A percentile compares a stretch with the other conserved stretches of the same genome.
These are phyloP conservation scores for Philereme transversata DNA, from an alignment of 2,888 invertebrate genomes.

Conservation along the genomic window DNA sequence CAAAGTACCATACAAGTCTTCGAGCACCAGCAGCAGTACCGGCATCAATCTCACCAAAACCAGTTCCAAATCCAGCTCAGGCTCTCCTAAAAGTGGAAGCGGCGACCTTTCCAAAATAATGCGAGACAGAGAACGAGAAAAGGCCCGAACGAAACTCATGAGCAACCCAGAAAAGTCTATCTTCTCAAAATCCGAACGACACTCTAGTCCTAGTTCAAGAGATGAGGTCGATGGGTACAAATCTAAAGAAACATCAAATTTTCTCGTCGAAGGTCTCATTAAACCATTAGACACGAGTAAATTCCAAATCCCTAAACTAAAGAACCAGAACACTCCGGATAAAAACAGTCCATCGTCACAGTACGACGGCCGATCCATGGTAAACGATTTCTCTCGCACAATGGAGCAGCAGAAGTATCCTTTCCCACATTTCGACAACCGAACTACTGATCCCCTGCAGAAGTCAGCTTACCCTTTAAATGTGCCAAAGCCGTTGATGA, in stretches of 20 bases:
- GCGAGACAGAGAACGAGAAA: slow-evolving; percentile 85
- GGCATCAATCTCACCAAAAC: slow-evolving; percentile 79
- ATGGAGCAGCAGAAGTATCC: slow-evolving; percentile 75
- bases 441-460: slow-evolving; percentile 66
- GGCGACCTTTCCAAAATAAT: slow-evolving; percentile 83
- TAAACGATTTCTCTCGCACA: slow-evolving; percentile 73
- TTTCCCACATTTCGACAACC: slow-evolving; percentile 73
- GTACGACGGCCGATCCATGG: slow-evolving; percentile 72
- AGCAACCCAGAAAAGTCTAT: slow-evolving; percentile 86
- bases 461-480: slow-evolving; percentile 75
- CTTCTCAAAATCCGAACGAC: slow-evolving; percentile 85
- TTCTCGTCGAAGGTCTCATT: slow-evolving; percentile 89
- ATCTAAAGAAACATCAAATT: slow-evolving; percentile 84
- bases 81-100: slow-evolving; percentile 85
- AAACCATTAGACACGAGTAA: slow-evolving; percentile 91
- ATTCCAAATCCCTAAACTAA: slow-evolving; percentile 93
- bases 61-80: slow-evolving; percentile 78
- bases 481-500: slow-evolving; percentile 75
- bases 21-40: slow-evolving; percentile 65
- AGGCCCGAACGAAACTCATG: slow-evolving; percentile 84
- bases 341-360: slow-evolving; percentile 72
- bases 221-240: slow-evolving; percentile 88
- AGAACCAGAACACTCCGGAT: slow-evolving; percentile 77
- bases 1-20: slow-evolving; percentile 80
- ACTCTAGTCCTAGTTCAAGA: slow-evolving; percentile 87